Evolutionary conservation across 2,888 invertebrate species (phyloP), one percentile per base, ranked within the genome.

Genomic region (Drosophila demipolita): DNA sequence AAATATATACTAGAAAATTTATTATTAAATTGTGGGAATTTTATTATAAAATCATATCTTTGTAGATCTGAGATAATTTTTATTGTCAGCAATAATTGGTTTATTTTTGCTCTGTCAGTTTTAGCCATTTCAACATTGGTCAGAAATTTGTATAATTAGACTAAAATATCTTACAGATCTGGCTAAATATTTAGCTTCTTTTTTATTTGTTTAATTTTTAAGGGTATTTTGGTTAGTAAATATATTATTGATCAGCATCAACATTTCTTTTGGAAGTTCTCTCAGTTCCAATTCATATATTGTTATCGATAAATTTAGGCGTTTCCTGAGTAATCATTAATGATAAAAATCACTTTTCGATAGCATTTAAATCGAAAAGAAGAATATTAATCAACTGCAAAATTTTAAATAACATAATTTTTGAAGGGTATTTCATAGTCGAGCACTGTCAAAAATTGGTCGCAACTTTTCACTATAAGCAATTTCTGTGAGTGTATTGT

Each of bases 401-500:
- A 42, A n/a, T 6, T 20, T n/a, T 4, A 23, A 15, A 45, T 45
- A 1, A 15, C 8, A 23, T 36, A 6, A 0, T 15, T 36, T 15
- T 23, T 8, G 8, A 1, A 15, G 7, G 15, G 23, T 20, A 20
- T 20, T 45, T 45, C 45, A 20, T 3, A 3, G 45, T 8, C 45
- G 20, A 45, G 15, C 15, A 2, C 23, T 15, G 45, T 45, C 20
- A 15, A 8, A 7, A 8, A 4, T 4, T 8, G 0, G 29, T 29
- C 29, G 1, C 29, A 29, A 1, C 3, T 8, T 23, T 15, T 3
- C 15, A 23, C 15, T 3, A 8, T 17, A 40, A 23, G 3, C 0
- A 12, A 20, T 70, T 80, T 82, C 59, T 60, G 42, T 40, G 48
- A 65, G 73, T 86, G 83, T 49, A 45, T 8, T n/a, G 5, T 52